phyloP scores from a whole-genome alignment of 2,797 vertebrate species.

The Borostomias antarcticus region DNA sequence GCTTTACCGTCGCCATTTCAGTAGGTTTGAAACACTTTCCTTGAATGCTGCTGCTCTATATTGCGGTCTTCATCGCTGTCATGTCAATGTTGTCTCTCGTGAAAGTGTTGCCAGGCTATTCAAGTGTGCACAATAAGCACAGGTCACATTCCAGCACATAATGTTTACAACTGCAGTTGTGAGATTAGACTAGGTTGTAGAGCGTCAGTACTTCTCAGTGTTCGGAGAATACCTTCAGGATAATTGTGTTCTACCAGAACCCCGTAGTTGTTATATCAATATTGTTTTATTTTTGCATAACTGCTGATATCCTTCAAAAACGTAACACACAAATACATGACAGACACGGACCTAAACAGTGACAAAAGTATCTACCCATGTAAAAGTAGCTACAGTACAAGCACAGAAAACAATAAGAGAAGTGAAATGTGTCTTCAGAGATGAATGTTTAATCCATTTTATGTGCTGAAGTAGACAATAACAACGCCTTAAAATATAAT shows the following conservation, averaged over 20 bases:
- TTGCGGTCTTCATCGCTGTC: background rate
- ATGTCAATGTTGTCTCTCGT: background rate
- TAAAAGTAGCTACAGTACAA: background rate
- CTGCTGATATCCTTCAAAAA: background rate
- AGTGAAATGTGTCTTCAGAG: too few species aligned
- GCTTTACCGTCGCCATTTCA: slow-evolving; percentile 18
- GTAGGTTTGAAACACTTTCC: slow-evolving; percentile 15
- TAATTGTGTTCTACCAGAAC: background rate
- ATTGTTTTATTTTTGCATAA: background rate
- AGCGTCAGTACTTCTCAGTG: background rate
- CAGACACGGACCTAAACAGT: background rate
- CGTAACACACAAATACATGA: background rate
- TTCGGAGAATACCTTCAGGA: background rate
- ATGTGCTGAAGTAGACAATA: too few species aligned
- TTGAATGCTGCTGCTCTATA: slow-evolving; percentile 4
- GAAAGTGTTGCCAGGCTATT: background rate
- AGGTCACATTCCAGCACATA: slow-evolving; percentile 14
- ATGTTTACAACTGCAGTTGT: slow-evolving; percentile 1
- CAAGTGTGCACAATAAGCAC: background rate
- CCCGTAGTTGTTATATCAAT: background rate
- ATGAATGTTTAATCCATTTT: too few species aligned
- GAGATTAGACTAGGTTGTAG: background rate
- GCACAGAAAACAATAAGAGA: background rate
- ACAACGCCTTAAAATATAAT: too few species aligned
- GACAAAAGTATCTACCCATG: background rate